A percentile compares a stretch with the other conserved stretches of the same genome.
These are phyloP conservation scores for Boloria selene DNA, from an alignment of 2,888 invertebrate species.

Conservation along the genomic window DNA sequence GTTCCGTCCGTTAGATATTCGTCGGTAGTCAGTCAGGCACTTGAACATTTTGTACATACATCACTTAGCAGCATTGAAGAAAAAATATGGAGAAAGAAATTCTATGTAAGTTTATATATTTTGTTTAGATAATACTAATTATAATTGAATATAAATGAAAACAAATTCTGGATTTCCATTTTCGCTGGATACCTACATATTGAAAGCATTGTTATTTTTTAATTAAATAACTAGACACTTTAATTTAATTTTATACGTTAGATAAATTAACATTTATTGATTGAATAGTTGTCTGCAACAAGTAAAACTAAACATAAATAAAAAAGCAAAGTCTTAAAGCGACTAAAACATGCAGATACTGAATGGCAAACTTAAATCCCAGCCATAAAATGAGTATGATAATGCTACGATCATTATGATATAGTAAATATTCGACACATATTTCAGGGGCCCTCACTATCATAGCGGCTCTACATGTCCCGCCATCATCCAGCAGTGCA, in stretches of 20 bases:
- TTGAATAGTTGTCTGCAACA: no score
- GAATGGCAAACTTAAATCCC: no score
- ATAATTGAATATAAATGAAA: neutral
- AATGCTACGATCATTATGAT: neutral
- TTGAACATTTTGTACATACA: neutral
- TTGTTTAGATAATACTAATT: neutral
- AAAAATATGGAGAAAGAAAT: constrained; percentile 6
- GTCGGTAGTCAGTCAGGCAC: constrained; percentile 8
- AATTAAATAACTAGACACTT: no score
- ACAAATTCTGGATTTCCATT: no score
- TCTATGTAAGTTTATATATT: constrained; percentile 13
- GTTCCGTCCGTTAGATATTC: neutral
- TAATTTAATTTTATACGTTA: no score
- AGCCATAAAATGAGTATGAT: neutral
- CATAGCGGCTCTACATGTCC: constrained; percentile 5
- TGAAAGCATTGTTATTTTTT: no score
- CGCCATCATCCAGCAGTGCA: neutral
- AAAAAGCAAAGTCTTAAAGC: no score
- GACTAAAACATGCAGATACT: no score
- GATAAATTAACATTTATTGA: no score
- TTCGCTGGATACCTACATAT: no score
- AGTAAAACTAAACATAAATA: no score
- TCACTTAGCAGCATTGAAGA: constrained; percentile 3
- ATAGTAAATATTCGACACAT: neutral
- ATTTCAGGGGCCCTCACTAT: constrained; percentile 4